These are phyloP conservation scores for Periophthalmus modestus DNA, from an alignment of 2,113 vertebrate genomes.

Conservation along the genomic window DNA sequence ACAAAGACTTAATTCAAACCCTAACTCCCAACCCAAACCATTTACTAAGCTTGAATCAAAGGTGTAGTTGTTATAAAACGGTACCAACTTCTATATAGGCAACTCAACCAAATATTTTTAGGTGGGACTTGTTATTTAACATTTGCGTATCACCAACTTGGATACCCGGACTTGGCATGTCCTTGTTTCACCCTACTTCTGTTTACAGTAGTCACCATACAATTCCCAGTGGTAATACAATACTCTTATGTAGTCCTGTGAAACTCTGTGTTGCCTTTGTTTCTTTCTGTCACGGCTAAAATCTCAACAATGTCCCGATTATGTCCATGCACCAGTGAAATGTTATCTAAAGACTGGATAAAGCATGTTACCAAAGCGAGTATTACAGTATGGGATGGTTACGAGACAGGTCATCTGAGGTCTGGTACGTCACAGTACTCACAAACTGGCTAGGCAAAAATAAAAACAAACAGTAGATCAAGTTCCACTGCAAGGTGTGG, in stretches of 20 bases:
- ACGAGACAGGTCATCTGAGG: background rate
- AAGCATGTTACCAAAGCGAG: background rate
- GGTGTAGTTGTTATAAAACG: no score
- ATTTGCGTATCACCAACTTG: background rate
- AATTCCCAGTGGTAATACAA: background rate
- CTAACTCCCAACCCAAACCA: no score
- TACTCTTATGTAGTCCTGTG: background rate
- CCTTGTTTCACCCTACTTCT: background rate
- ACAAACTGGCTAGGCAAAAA: background rate
- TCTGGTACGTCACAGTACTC: background rate
- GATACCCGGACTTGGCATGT: background rate
- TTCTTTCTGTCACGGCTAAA: conserved; percentile 4
- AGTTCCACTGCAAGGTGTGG: conserved; percentile 2
- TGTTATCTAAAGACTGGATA: background rate
- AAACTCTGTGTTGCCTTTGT: conserved; percentile 9
- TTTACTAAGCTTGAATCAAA: no score
- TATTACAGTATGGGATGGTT: background rate
- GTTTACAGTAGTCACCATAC: conserved; percentile 2
- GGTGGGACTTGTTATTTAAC: background rate
- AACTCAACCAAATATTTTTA: background rate
- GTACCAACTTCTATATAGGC: no score
- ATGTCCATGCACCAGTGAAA: conserved; percentile 2
- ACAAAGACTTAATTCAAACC: no score
- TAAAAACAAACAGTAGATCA: background rate
- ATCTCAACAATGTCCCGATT: conserved; percentile 2